Conservation (phyloP, 1,140 invertebrate genomes). For the Telenomus remus region DNA sequence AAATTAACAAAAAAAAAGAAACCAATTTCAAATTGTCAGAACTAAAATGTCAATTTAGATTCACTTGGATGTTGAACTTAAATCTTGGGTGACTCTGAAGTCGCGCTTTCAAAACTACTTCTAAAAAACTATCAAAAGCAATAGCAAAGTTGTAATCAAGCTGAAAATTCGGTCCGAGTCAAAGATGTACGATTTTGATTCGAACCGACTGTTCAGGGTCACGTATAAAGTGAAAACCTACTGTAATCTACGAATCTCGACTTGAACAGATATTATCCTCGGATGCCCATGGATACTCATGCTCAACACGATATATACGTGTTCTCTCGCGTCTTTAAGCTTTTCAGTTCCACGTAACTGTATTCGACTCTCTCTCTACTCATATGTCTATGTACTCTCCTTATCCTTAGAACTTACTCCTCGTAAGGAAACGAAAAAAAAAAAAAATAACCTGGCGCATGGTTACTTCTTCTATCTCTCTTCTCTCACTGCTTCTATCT, state of each 20-base stretch:
- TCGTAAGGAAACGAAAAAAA: slow-evolving; percentile 3
- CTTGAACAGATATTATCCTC: slow-evolving; percentile 20
- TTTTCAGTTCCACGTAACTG: slow-evolving; percentile 49
- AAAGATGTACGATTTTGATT: too few relatives aligned
- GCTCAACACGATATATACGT: slow-evolving; percentile 45
- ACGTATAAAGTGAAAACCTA: too few relatives aligned
- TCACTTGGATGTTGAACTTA: too few relatives aligned
- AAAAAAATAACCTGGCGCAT: slow-evolving; percentile 5
- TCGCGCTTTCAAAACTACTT: slow-evolving; percentile 30
- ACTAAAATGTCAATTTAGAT: too few relatives aligned
- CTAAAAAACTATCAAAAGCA: slow-evolving; percentile 9
- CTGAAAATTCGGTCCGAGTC: too few relatives aligned
- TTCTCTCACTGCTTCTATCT: slow-evolving; percentile 11
- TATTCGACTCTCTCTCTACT: slow-evolving; percentile 48
- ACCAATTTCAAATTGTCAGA: too few relatives aligned
- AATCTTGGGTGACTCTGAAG: slow-evolving; percentile 1
- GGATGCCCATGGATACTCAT: slow-evolving; percentile 46
- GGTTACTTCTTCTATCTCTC: slow-evolving; percentile 41
- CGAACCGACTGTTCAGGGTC: too few relatives aligned
- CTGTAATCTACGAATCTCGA: not conserved
- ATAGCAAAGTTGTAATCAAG: slow-evolving; percentile 13
- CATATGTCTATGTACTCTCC: slow-evolving; percentile 42
- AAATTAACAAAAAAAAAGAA: too few relatives aligned
- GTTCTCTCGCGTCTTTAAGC: slow-evolving; percentile 45
- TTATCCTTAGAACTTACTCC: slow-evolving; percentile 44